Percentiles rank a stretch among this genome's conserved stretches.
Conservation (phyloP, 2,888 invertebrate genomes). For the Terebella lapidaria region DNA sequence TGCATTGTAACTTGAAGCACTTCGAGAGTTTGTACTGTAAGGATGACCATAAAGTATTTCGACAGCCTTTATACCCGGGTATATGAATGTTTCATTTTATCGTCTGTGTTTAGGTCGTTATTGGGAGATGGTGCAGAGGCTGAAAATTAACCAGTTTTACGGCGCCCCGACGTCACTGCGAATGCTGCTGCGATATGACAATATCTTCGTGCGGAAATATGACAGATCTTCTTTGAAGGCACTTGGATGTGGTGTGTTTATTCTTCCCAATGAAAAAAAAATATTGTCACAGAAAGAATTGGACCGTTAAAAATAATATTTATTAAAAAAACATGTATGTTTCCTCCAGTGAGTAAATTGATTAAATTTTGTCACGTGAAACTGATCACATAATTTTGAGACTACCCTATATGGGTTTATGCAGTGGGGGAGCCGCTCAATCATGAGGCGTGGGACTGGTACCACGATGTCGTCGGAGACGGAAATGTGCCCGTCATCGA, state of each 20-base stretch:
- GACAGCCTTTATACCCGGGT: too few relatives aligned
- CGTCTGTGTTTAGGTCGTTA: conserved; percentile 50
- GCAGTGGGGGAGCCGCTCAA: conserved; percentile 58
- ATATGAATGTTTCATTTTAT: background rate
- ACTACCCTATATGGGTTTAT: conserved; percentile 10
- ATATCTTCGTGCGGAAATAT: conserved; percentile 45
- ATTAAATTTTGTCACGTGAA: too few relatives aligned
- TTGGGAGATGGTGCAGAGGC: conserved; percentile 57
- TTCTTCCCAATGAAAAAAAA: too few relatives aligned
- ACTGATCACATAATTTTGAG: too few relatives aligned
- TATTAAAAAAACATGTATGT: background rate
- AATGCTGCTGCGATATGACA: conserved; percentile 51
- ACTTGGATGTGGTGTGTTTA: conserved; percentile 31
- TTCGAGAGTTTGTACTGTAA: too few relatives aligned
- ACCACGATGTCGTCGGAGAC: conserved; percentile 67
- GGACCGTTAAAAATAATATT: too few relatives aligned
- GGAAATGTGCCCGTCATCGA: conserved; percentile 63
- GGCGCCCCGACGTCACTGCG: conserved; percentile 57
- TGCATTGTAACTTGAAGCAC: too few relatives aligned
- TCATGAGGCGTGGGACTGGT: conserved; percentile 58
- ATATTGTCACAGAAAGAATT: background rate
- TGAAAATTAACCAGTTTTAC: conserved; percentile 56
- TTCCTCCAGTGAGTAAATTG: too few relatives aligned
- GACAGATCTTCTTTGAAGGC: conserved; percentile 54
- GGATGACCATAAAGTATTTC: too few relatives aligned